phyloP scores from a whole-genome alignment of 1,140 invertebrate species.

The Semibalanus balanoides region DNA sequence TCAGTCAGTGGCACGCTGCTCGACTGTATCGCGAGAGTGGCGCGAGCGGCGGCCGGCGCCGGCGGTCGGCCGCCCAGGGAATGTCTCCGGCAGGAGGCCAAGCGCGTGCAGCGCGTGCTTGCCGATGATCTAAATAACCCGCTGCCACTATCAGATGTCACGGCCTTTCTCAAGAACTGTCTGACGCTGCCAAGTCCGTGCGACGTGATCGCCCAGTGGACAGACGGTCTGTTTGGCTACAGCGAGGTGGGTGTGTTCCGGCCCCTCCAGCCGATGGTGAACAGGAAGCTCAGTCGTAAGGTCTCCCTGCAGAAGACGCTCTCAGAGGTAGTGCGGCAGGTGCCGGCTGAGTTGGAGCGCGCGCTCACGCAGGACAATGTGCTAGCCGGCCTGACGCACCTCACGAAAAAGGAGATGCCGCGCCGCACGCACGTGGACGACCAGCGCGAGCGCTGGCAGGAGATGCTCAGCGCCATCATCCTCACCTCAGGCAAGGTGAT shows the following conservation, averaged over 20 bases:
- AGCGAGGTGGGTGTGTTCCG: neutral
- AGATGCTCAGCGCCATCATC: neutral
- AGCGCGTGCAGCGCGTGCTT: neutral
- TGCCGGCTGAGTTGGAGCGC: neutral
- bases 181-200: neutral
- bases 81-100: neutral
- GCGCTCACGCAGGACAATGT: neutral
- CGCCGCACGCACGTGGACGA: neutral
- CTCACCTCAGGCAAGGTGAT: neutral
- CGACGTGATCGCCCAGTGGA: neutral
- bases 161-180: slow-evolving; percentile 1
- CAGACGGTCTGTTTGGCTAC: neutral
- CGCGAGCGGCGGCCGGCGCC: neutral
- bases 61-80: neutral
- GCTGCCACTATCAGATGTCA: neutral
- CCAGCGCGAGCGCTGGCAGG: neutral
- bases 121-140: slow-evolving; percentile 4
- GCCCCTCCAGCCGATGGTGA: neutral
- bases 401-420: neutral
- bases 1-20: neutral
- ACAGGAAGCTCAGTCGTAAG: neutral
- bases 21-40: neutral
- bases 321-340: neutral
- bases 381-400: neutral
- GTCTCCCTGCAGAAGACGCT: neutral